Evolutionary conservation across 2,888 invertebrate species (phyloP), one percentile per base, ranked within the genome.

Genomic region (Bugulina stolonifera): DNA sequence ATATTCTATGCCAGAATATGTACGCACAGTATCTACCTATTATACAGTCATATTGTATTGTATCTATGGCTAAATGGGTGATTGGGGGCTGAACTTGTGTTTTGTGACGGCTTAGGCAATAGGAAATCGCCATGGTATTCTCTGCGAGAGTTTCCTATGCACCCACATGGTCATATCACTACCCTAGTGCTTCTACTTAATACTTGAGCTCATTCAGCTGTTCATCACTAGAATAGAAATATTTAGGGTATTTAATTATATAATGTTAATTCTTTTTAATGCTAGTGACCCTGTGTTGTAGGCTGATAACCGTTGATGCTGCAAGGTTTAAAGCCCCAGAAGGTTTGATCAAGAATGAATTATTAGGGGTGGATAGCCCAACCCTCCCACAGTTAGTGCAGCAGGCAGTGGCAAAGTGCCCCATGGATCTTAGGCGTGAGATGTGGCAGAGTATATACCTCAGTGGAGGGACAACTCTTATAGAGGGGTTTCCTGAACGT

Each of bases 351-450:
- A 64, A 64, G 32, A 25, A 10, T 14, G 64, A 64, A 32, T 27
- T 64, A 34, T 32, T 64, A 5, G 64, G 64, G 32, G 32, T 64
- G 32, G 64, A 64, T 32, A 64, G 64, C 32, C 64, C 27, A 27
- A 64, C 64, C 32, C 64, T 64, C 32, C 64, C 64, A 5, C 64
- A 64, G 64, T 32, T 64, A 73, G 84, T 89, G 29, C 84, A 84
- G 78, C 86, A 86, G 74, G 87, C 87, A 32, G 86, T 88, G 71
- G 86, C 87, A 79, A 86, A 86, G 72, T 87, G 87, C 76, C 87
- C 88, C n/a, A 86, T 89, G 80, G 89, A 89, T 79, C 83, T 86
- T 72, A 79, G 88, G 23, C 84, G 86, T 76, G 86, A 87, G 76
- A 86, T 87, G 85, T 86, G 85, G 74, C 84, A 83, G 76, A 87